phyloP scores from a whole-genome alignment of 1,140 invertebrate genomes.

The Drosophila repleta region DNA sequence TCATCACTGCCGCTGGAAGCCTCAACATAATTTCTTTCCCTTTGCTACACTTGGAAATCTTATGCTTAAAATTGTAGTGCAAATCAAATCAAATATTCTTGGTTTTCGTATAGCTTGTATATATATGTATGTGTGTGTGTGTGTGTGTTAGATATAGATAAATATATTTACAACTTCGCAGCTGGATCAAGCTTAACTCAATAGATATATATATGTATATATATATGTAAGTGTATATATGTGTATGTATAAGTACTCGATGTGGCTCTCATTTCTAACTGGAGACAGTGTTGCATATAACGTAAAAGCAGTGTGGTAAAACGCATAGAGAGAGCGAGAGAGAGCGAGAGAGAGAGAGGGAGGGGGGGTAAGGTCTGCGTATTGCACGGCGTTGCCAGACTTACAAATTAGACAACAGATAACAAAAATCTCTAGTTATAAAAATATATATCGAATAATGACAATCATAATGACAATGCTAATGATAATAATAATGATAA shows the following conservation, averaged over 20 bases:
- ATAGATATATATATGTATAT: constrained; percentile 22
- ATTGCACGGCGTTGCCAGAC: constrained; percentile 66
- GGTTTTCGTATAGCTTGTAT: constrained; percentile 36
- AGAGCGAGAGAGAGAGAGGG: background rate
- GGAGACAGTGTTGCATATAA: constrained; percentile 33
- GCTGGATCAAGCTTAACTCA: constrained; percentile 7
- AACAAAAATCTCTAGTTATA: constrained; percentile 27
- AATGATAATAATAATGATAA: constrained; percentile 31
- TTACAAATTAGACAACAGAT: constrained; percentile 72
- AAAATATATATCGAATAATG: constrained; percentile 5
- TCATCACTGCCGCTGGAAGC: constrained; percentile 30
- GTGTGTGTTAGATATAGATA: constrained; percentile 12
- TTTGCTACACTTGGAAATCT: constrained; percentile 58
- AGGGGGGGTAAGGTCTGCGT: constrained; percentile 25
- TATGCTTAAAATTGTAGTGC: constrained; percentile 66
- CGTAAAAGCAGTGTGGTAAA: constrained; percentile 26
- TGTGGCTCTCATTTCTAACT: constrained; percentile 17
- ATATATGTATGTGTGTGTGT: constrained; percentile 7
- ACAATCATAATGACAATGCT: constrained; percentile 11
- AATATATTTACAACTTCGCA: constrained; percentile 51
- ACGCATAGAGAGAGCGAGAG: too few species aligned
- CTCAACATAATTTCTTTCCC: constrained; percentile 42
- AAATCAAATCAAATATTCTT: constrained; percentile 41
- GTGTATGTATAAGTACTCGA: constrained; percentile 6
- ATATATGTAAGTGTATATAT: too few species aligned